Base-by-base conservation (phyloP, 2,888 invertebrate species). In the Craniophora ligustri region DNA sequence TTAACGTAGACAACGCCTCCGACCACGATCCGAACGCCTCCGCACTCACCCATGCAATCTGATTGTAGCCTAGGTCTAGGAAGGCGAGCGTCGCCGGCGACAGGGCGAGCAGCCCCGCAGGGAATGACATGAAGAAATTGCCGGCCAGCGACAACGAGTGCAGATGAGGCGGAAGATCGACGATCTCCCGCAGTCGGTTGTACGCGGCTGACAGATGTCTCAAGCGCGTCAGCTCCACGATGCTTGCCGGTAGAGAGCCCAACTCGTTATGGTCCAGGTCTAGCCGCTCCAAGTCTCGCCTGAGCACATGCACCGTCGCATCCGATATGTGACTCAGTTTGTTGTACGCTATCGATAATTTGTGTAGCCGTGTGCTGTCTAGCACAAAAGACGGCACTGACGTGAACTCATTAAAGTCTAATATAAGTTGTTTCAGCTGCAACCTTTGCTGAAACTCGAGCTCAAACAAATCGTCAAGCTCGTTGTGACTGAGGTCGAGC, bases 11-110 rank as follows among this genome's bases (percentile, higher is more conserved):
- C 42, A 98, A 88, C 63, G 95, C 95, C 8, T 93, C 92, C 0
- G 97, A 96, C 97, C 97, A 97, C 10, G 94, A 91, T 0, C 93
- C 89, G 75, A 98, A 97, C 67, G 95, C 95, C 4, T 95, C 95
- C 21, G 95, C 94, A 14, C 94, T 92, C 39, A 97, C 93, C 44
- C 95, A 94, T 5, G 94, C 90, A 36, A 98, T 96, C 64, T 95
- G 95, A 80, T 98, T 98, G 84, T 97, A 97, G 2, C 97, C 96
- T 47, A 97, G 93, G 80, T 98, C 98, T 36, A 98, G 94, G 79
- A 97, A 96, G 3, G 58, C 55, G 2, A 89, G 67, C 1, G 96
- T 91, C 5, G 96, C 89, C 67, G 95, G 95, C 2, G 94, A 94
- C 74, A 97, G 54, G 94, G 71, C 94, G 89, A 44, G 88, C 15